phyloP scores from a whole-genome alignment of 2,797 vertebrate genomes.

The Alca torda region DNA sequence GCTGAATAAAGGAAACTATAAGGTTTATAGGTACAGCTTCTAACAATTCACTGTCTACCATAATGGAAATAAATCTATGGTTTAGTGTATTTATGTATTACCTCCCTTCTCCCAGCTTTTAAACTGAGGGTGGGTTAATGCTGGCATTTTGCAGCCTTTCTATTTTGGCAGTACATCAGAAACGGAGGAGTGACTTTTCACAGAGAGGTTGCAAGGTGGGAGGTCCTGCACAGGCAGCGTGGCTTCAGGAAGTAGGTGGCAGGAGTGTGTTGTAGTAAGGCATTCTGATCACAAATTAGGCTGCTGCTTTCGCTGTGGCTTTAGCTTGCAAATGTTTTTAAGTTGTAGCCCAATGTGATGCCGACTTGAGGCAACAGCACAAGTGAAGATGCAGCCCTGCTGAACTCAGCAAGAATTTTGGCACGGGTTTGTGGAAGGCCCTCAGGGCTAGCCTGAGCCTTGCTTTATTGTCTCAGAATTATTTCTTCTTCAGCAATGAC shows the following conservation, averaged over 20 bases:
- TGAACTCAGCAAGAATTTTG: not conserved
- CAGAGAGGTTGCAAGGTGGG: not conserved
- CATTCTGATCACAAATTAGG: not conserved
- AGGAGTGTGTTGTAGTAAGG: rapidly evolving
- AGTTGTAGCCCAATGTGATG: not conserved
- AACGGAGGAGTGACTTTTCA: not conserved
- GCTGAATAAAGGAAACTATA: not conserved
- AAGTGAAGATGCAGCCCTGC: not conserved
- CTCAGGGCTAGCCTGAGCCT: not conserved
- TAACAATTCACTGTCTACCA: not conserved
- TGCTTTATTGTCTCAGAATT: not conserved
- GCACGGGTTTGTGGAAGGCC: not conserved
- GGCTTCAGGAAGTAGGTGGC: not conserved
- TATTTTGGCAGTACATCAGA: not conserved
- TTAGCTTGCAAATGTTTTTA: not conserved
- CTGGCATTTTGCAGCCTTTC: not conserved
- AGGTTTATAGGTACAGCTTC: not conserved
- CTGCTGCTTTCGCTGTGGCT: not conserved
- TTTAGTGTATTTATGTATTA: not conserved
- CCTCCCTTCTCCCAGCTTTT: not conserved
- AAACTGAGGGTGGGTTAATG: not conserved
- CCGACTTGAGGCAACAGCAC: not conserved
- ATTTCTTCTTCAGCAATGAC: not conserved
- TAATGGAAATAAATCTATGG: not conserved
- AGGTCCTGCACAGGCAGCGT: rapidly evolving